phyloP scores from a whole-genome alignment of 1,140 invertebrate genomes.

The Diachasma alloeum region DNA sequence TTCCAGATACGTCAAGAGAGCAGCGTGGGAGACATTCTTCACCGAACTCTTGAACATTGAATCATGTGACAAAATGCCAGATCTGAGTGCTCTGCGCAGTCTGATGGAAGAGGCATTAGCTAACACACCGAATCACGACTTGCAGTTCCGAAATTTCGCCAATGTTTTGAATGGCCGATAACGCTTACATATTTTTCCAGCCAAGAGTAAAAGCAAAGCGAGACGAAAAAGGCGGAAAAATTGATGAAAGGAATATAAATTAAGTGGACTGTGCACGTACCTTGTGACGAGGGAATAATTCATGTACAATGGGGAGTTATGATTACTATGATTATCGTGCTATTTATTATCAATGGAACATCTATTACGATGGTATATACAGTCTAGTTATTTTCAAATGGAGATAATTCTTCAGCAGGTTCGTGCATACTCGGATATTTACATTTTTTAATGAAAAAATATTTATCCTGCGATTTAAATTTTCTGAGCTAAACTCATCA shows the following conservation, averaged over 20 bases:
- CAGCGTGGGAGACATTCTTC: slow-evolving; percentile 73
- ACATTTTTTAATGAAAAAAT: background rate
- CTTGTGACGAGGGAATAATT: background rate
- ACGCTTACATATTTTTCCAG: slow-evolving; percentile 49
- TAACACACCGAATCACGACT: slow-evolving; percentile 46
- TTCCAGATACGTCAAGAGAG: slow-evolving; percentile 71
- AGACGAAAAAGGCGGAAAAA: slow-evolving; percentile 3
- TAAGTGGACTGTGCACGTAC: slow-evolving; percentile 1
- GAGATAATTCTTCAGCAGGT: background rate
- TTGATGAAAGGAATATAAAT: background rate
- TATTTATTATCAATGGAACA: slow-evolving; percentile 52
- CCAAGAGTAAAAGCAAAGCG: slow-evolving; percentile 38
- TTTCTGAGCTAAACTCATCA: background rate
- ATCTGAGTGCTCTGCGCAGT: slow-evolving; percentile 70
- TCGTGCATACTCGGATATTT: background rate
- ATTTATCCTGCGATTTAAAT: background rate
- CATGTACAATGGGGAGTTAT: background rate
- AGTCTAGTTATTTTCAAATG: slow-evolving; percentile 12
- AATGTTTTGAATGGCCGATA: slow-evolving; percentile 64
- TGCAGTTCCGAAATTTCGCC: slow-evolving; percentile 53
- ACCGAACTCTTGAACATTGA: slow-evolving; percentile 74
- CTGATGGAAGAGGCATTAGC: slow-evolving; percentile 69
- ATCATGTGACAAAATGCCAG: slow-evolving; percentile 73
- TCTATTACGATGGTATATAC: slow-evolving; percentile 20
- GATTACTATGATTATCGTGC: slow-evolving; percentile 49